A percentile compares a stretch with the other conserved stretches of the same genome.
phyloP scores from a whole-genome alignment of 2,113 vertebrate genomes.

The Poeciliopsis prolifica region DNA sequence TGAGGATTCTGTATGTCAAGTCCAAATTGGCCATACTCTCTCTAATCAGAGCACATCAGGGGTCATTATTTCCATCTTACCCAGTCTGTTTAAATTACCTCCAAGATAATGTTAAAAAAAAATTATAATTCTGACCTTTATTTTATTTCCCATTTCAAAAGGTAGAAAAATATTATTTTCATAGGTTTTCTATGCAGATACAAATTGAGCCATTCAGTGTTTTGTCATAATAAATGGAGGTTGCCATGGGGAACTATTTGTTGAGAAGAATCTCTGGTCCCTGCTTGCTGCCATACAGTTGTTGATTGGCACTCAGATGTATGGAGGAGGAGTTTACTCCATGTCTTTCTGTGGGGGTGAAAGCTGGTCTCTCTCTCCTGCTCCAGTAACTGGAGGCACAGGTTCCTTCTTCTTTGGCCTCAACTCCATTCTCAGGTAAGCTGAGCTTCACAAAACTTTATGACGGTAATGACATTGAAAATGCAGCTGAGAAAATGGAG shows the following conservation, averaged over 20 bases:
- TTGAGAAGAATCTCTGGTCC: constrained; percentile 10
- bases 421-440: constrained; percentile 74
- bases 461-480: not conserved
- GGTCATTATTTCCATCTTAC: too few species aligned
- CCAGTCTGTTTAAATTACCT: too few species aligned
- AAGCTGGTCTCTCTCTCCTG: constrained; percentile 73
- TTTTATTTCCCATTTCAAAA: not conserved
- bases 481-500: not conserved
- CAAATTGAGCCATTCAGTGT: not conserved
- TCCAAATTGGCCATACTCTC: too few species aligned
- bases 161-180: too few species aligned
- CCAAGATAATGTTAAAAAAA: too few species aligned
- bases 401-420: constrained; percentile 69
- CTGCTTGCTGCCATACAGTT: constrained; percentile 60
- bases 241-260: constrained; percentile 41
- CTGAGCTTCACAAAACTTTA: constrained; percentile 3
- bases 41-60: too few species aligned
- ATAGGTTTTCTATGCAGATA: not conserved
- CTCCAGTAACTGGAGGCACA: constrained; percentile 77
- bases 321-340: constrained; percentile 78
- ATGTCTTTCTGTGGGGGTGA: constrained; percentile 57
- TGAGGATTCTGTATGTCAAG: too few species aligned
- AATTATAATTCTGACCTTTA: too few species aligned
- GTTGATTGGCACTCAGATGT: constrained; percentile 62
- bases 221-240: constrained; percentile 42